phyloP scores from a whole-genome alignment of 1,140 invertebrate species.

The Drosophila bocqueti region DNA sequence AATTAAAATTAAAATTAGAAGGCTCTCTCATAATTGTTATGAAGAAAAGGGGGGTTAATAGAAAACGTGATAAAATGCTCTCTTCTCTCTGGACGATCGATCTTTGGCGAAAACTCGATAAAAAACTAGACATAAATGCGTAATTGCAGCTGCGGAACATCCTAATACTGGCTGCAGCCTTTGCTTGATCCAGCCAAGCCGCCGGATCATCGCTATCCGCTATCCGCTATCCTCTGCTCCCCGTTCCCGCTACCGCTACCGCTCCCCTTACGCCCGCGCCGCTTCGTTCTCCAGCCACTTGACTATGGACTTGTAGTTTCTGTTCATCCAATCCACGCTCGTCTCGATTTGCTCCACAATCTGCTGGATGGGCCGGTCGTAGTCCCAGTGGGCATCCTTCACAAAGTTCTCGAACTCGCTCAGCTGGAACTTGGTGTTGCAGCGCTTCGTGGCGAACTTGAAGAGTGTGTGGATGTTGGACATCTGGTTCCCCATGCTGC shows the following conservation, averaged over 20 bases:
- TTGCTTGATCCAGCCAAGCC: slow-evolving; percentile 50
- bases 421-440: slow-evolving; percentile 91
- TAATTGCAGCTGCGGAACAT: slow-evolving; percentile 34
- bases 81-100: slow-evolving; percentile 33
- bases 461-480: slow-evolving; percentile 90
- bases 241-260: neutral
- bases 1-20: slow-evolving; percentile 77
- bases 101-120: slow-evolving; percentile 54
- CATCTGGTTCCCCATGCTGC: slow-evolving; percentile 90
- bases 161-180: slow-evolving; percentile 67
- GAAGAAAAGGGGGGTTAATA: slow-evolving; percentile 28
- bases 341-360: slow-evolving; percentile 91
- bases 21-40: slow-evolving; percentile 55
- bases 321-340: slow-evolving; percentile 93
- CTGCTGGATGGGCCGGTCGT: slow-evolving; percentile 91
- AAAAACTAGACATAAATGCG: slow-evolving; percentile 69
- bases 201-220: neutral
- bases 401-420: slow-evolving; percentile 90
- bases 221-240: neutral
- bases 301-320: slow-evolving; percentile 90
- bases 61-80: slow-evolving; percentile 27
- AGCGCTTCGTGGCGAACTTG: slow-evolving; percentile 88
- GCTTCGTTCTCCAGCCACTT: slow-evolving; percentile 88
- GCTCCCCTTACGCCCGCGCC: slow-evolving; percentile 11
- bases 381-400: slow-evolving; percentile 86